These are phyloP conservation scores for Muschampia plurimacula DNA, from an alignment of 2,888 invertebrate genomes.

Conservation along the genomic window DNA sequence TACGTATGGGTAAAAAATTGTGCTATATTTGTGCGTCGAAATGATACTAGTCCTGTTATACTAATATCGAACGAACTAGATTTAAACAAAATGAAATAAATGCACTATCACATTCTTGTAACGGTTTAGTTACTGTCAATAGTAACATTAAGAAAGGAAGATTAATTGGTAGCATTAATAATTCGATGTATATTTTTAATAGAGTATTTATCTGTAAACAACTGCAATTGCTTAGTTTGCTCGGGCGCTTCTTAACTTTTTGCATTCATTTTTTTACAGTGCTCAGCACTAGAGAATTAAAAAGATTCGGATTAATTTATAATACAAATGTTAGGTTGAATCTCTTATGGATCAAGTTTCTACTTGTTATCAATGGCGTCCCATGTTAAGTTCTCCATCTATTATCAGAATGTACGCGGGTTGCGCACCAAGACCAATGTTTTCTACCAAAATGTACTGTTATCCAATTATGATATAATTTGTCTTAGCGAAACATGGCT, in stretches of 20 bases:
- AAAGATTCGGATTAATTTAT: background rate
- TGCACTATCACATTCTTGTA: background rate
- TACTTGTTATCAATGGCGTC: background rate
- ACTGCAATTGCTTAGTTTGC: background rate
- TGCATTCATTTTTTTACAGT: background rate
- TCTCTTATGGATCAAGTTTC: background rate
- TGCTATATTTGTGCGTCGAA: conserved; percentile 1
- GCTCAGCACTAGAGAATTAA: background rate
- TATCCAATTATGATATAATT: conserved; percentile 8
- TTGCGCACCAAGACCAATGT: conserved; percentile 18
- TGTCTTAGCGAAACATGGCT: conserved; percentile 25
- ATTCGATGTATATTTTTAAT: background rate
- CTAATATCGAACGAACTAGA: background rate
- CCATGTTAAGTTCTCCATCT: background rate
- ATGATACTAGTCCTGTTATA: conserved; percentile 14
- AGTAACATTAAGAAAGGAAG: background rate
- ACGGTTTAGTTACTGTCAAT: background rate
- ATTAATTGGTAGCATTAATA: background rate
- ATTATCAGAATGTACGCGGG: conserved; percentile 18
- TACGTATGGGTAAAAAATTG: conserved; percentile 15
- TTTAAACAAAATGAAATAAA: conserved; percentile 19
- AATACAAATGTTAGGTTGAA: background rate
- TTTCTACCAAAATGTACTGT: background rate
- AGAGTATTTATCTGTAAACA: background rate
- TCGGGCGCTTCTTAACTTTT: background rate